Evolutionary conservation across 2,888 invertebrate genomes (phyloP).

Genomic region (Ennomos quercinarius): DNA sequence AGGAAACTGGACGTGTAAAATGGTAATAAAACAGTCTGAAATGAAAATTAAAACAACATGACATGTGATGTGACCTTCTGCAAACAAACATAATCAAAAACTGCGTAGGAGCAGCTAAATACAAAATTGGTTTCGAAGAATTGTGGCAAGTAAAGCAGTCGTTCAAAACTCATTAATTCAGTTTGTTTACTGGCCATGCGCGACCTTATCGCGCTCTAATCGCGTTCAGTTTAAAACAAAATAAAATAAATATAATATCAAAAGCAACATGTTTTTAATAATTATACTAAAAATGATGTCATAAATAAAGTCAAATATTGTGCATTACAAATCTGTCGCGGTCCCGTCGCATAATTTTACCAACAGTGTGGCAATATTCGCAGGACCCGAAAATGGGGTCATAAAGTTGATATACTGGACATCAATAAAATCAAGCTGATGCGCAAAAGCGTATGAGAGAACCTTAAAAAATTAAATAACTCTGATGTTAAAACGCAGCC

Average conservation of each 20-base stretch:
- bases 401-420: constrained; percentile 67
- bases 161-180: constrained; percentile 66
- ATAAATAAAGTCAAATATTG: constrained; percentile 19
- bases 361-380: constrained; percentile 46
- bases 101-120: constrained; percentile 74
- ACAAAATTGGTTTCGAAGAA: constrained; percentile 77
- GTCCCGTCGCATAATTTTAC: constrained; percentile 24
- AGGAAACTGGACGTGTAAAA: constrained; percentile 11
- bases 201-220: constrained; percentile 13
- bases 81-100: constrained; percentile 62
- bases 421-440: constrained; percentile 63
- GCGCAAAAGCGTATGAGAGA: constrained; percentile 49
- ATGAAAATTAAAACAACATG: constrained; percentile 39
- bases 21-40: constrained; percentile 19
- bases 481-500: constrained; percentile 68
- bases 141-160: constrained; percentile 63
- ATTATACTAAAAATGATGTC: constrained; percentile 3
- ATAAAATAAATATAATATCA: constrained; percentile 4
- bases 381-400: constrained; percentile 54
- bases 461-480: constrained; percentile 72
- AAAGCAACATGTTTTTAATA: constrained; percentile 10
- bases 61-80: constrained; percentile 59
- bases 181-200: constrained; percentile 54
- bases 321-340: constrained; percentile 17
- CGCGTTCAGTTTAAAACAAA: constrained; percentile 4